Evolutionary conservation across 2,888 invertebrate species (phyloP), one percentile per base, ranked within the genome.

Genomic region (Athalia cordata): DNA sequence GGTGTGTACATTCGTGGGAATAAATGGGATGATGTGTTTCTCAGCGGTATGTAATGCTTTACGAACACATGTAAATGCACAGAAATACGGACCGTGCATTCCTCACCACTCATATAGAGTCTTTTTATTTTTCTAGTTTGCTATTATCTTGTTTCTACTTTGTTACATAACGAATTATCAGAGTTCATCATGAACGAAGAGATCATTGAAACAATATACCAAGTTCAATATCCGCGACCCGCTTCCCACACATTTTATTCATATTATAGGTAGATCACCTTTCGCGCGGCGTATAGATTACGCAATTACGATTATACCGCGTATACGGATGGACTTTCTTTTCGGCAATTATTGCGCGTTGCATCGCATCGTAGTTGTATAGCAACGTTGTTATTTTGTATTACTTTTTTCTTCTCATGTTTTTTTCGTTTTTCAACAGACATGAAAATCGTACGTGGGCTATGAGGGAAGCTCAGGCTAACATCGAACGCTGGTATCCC

Each of bases 401-500:
- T 29, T 2, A 50, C 29, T 9, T 65, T 67, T 1, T 74, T 72
- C 76, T 78, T 84, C 83, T 57, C 81, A 29, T 29, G 0, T 29
- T 29, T 29, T 29, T 29, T 29, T 29, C 29, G 29, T 29, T 29
- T 29, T 29, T 29, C 29, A 1, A 29, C 29, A 93, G 93, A 85
- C 86, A 90, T 81, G 86, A 91, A 79, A 92, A 93, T 85, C 91
- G 91, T 81, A 87, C 89, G 67, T 92, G 93, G 92, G 93, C 93
- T 9, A 85, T 93, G 76, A 86, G 90, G 79, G 89, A 85, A 80
- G 93, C 94, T 43, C 93, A 93, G 86, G 84, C 85, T 59, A 93
- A 93, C 81, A 92, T 93, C 4, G 91, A 92, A 78, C 90, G 90
- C 82, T 93, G 92, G 90, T 94, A 92, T 86, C 90, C 91, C 4